These are phyloP conservation scores for Hippocampus barbouri DNA, from an alignment of 2,113 vertebrate species.

Conservation along the genomic window DNA sequence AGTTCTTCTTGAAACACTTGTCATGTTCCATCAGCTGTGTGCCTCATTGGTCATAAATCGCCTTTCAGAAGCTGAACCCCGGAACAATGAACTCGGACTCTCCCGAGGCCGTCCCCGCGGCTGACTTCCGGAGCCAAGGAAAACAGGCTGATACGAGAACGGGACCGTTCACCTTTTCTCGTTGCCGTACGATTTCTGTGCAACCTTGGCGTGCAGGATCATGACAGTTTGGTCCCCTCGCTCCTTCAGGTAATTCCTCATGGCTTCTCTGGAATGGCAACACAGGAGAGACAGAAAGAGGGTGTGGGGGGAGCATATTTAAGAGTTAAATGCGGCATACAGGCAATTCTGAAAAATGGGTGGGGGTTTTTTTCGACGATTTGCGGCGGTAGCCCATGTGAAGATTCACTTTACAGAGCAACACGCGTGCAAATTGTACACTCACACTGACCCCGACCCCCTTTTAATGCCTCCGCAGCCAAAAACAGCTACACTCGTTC, in stretches of 20 bases:
- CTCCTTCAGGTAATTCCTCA: conserved; percentile 99
- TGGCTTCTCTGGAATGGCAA: conserved; percentile 85
- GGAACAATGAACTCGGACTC: neutral
- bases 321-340: too few species aligned
- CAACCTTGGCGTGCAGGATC: conserved; percentile 98
- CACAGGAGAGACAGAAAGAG: neutral
- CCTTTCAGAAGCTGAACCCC: neutral
- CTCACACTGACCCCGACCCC: conserved; percentile 27
- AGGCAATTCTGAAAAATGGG: too few species aligned
- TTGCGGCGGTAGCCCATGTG: neutral
- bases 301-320: neutral
- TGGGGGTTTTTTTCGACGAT: neutral
- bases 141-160: too few species aligned
- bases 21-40: neutral
- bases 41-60: neutral
- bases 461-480: conserved; percentile 29
- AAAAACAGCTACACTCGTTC: conserved; percentile 35
- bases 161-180: conserved; percentile 82
- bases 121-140: too few species aligned
- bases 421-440: conserved; percentile 12
- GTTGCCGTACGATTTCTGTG: conserved; percentile 98
- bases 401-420: conserved; percentile 13
- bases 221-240: conserved; percentile 99
- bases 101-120: neutral
- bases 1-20: neutral